Evolutionary conservation across 2,888 invertebrate genomes (phyloP), one percentile per base, ranked within the genome.

Genomic region (Cryptophagus acutangulus): DNA sequence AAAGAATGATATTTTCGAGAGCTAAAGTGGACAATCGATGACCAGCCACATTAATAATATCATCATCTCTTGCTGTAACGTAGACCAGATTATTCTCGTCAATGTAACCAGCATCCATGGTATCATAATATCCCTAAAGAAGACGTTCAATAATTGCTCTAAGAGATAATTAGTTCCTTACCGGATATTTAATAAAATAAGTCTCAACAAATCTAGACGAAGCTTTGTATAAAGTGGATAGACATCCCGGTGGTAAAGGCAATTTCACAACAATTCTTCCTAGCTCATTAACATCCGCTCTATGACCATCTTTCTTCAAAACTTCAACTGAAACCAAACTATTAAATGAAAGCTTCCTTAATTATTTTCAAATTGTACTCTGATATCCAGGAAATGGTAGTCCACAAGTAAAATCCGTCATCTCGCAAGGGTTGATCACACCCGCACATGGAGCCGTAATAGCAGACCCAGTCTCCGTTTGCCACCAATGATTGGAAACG

Each of bases 401-500:
- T 0, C 95, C 95, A 0, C 90, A 84, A 1, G 86, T 62, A 54
- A 81, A 81, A 49, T 76, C 78, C 0, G 87, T 89, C 20, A 48
- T 46, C 13, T 31, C 16, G 25, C 52, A 53, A 0, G 87, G 86
- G 45, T 76, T 74, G 1, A 78, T 71, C 28, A 88, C 78, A 0
- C 90, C 93, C 5, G 87, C 62, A 60, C 89, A 89, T 0, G 86
- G 81, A 0, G 90, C 85, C 0, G 92, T 89, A 40, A 95, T 87
- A 0, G 92, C 83, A 44, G 90, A 89, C 0, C 94, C 94, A 0
- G 90, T 87, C 71, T 95, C 95, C 1, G 95, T 94, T 72, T 95
- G 95, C 94, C 95, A 95, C 93, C 93, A 95, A 67, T 95, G 88
- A 66, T 95, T 94, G 37, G 92, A 66, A 2, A 91, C 76, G 0